A percentile compares a stretch with the other conserved stretches of the same genome.
phyloP scores from a whole-genome alignment of 2,797 vertebrate species.

The Catamblyrhynchus diadema region DNA sequence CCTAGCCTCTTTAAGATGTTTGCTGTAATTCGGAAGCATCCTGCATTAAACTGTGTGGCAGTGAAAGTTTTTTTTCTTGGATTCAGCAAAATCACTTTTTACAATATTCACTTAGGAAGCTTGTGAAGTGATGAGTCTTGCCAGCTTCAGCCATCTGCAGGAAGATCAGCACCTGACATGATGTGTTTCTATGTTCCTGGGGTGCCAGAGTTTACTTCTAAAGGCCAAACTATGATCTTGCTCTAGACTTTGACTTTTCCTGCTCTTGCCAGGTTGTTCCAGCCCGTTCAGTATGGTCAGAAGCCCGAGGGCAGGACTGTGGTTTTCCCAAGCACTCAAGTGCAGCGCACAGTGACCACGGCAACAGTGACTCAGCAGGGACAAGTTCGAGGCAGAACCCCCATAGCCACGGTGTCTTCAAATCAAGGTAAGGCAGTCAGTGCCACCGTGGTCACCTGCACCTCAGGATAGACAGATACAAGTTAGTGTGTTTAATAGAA shows the following conservation, averaged over 20 bases:
- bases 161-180: neutral
- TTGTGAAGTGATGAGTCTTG: neutral
- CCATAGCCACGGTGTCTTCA: conserved; percentile 74
- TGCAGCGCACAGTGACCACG: conserved; percentile 69
- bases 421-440: conserved; percentile 82
- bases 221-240: neutral
- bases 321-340: conserved; percentile 74
- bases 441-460: neutral
- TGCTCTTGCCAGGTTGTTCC: conserved; percentile 81
- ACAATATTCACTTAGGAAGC: neutral
- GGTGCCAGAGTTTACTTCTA: neutral
- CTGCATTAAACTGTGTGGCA: neutral
- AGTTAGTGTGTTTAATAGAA: neutral
- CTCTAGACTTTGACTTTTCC: neutral
- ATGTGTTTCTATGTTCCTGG: neutral
- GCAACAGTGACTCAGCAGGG: conserved; percentile 70
- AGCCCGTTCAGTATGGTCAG: conserved; percentile 89
- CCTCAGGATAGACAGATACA: neutral
- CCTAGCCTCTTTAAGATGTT: neutral
- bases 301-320: conserved; percentile 90
- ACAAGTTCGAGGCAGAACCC: conserved; percentile 78
- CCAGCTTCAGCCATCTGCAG: neutral
- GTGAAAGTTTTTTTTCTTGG: neutral
- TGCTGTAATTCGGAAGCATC: neutral
- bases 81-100: neutral